Evolutionary conservation across 1,140 invertebrate genomes (phyloP).

Genomic region (Drosophila arizonae): DNA sequence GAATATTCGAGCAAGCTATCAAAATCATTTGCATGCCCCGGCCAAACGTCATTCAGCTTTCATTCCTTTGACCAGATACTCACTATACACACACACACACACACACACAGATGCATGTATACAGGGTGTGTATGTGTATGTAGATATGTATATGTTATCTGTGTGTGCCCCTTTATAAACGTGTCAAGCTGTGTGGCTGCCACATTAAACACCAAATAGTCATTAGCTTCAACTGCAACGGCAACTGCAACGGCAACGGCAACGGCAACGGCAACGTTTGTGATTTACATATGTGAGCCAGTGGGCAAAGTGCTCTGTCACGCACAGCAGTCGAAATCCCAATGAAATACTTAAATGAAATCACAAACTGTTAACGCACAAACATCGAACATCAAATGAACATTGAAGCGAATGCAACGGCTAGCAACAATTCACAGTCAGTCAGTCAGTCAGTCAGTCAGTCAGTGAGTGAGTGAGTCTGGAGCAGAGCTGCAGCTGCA

Average conservation of each 20-base stretch:
- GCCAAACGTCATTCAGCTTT: constrained; percentile 34
- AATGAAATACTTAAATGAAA: constrained; percentile 56
- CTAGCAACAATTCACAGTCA: neutral
- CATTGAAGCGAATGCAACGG: constrained; percentile 19
- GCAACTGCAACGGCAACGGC: constrained; percentile 1
- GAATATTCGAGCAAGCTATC: constrained; percentile 10
- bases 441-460: neutral
- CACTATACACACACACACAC: neutral
- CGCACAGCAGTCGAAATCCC: constrained; percentile 32
- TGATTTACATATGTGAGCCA: constrained; percentile 53
- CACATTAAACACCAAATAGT: constrained; percentile 65
- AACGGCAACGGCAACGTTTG: constrained; percentile 17
- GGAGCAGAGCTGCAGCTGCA: constrained; percentile 4
- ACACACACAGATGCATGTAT: neutral
- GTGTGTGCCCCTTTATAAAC: constrained; percentile 31
- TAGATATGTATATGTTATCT: neutral
- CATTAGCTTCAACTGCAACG: constrained; percentile 48
- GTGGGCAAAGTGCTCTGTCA: constrained; percentile 5
- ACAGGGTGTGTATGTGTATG: neutral
- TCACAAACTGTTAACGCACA: constrained; percentile 49
- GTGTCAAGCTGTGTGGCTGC: constrained; percentile 52
- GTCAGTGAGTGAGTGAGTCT: too few species aligned
- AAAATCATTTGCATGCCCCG: constrained; percentile 34
- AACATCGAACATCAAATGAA: constrained; percentile 47
- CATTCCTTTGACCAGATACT: constrained; percentile 24